Evolutionary conservation across 2,888 invertebrate species (phyloP).

Genomic region (Phania funesta): DNA sequence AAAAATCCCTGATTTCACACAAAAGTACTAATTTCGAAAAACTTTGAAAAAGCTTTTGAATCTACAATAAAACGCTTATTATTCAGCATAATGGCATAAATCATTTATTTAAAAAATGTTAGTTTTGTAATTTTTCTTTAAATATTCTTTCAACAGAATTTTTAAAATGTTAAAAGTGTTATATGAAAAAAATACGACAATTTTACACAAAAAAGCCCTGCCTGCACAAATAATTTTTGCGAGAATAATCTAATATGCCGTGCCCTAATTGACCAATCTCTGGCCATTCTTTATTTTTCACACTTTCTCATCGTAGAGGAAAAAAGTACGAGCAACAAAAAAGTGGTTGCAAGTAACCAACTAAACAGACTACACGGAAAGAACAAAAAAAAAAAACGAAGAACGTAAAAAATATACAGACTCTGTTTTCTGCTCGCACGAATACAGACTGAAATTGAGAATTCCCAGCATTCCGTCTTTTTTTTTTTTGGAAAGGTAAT

Average conservation of each 20-base stretch:
- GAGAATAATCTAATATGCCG: neutral
- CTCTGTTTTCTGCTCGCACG: conserved; percentile 35
- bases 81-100: too few species aligned
- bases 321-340: conserved; percentile 8
- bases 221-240: too few species aligned
- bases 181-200: too few species aligned
- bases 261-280: neutral
- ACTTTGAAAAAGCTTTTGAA: too few species aligned
- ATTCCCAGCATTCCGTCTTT: conserved; percentile 64
- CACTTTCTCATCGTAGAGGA: conserved; percentile 32
- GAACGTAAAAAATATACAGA: conserved; percentile 42
- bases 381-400: neutral
- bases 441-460: conserved; percentile 40
- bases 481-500: conserved; percentile 59
- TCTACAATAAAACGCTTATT: too few species aligned
- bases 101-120: too few species aligned
- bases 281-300: conserved; percentile 6
- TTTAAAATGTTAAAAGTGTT: too few species aligned
- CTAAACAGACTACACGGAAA: neutral
- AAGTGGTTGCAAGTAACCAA: conserved; percentile 27
- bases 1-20: too few species aligned
- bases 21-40: too few species aligned
- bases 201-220: too few species aligned
- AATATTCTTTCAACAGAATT: too few species aligned
- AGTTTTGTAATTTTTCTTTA: too few species aligned